These are phyloP conservation scores for Porites lutea DNA, from an alignment of 64 coral and sea anemone species.

Conservation along the genomic window DNA sequence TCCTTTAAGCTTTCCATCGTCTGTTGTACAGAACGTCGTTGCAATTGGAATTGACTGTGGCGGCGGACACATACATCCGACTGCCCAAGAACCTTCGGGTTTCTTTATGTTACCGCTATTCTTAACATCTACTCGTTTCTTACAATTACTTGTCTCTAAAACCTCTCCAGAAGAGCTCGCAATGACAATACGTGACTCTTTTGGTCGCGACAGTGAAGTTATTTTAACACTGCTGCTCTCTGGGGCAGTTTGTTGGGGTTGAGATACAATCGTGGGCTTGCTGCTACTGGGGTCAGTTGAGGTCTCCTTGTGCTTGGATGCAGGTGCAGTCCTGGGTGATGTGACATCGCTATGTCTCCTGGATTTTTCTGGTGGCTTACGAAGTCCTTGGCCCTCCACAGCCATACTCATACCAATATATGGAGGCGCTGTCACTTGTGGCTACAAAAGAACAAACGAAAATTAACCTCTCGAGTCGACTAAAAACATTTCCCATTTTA, in stretches of 20 bases:
- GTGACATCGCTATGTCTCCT: constrained; percentile 33
- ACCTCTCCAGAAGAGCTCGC: constrained; percentile 34
- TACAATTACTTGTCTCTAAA: constrained; percentile 11
- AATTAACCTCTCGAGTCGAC: background rate
- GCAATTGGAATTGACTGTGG: constrained; percentile 59
- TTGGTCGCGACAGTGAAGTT: constrained; percentile 55
- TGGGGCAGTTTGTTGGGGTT: background rate
- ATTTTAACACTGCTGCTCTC: constrained; percentile 10
- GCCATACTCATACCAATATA: constrained; percentile 94
- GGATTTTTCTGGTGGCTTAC: constrained; percentile 18
- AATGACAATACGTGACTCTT: constrained; percentile 51
- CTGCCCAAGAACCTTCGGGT: constrained; percentile 68
- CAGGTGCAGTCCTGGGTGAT: background rate
- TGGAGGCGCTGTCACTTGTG: constrained; percentile 84
- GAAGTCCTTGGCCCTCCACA: constrained; percentile 83
- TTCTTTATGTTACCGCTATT: constrained; percentile 21
- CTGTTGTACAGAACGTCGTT: constrained; percentile 20
- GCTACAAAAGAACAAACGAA: constrained; percentile 30
- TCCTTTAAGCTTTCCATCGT: constrained; percentile 63
- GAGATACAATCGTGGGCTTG: background rate
- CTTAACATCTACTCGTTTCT: background rate
- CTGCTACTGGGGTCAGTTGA: background rate
- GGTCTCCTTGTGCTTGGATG: background rate
- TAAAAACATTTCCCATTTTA: too few relatives aligned
- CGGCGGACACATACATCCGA: constrained; percentile 14